Conservation (phyloP, 2,888 invertebrate genomes). For the Odontothrips loti region DNA sequence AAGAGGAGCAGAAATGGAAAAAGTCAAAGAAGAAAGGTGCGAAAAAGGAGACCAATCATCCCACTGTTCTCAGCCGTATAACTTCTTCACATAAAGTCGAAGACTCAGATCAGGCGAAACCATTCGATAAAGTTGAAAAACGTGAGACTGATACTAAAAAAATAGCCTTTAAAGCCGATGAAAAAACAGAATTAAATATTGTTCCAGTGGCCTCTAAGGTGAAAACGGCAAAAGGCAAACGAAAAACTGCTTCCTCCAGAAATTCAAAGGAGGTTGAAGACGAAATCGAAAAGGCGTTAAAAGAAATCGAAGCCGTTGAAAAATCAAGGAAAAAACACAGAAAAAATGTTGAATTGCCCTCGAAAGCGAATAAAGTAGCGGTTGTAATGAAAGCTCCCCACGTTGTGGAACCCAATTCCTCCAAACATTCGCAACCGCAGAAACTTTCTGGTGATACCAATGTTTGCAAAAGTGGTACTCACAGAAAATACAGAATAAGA, state of each 20-base stretch:
- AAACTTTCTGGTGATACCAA: no score
- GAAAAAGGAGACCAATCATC: conserved; percentile 28
- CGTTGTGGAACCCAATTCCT: background rate
- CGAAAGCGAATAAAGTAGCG: background rate
- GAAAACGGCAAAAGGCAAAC: conserved; percentile 38
- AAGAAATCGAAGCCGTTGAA: conserved; percentile 46
- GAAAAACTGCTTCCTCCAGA: conserved; percentile 26
- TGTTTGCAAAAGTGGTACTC: no score
- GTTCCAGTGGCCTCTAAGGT: no score
- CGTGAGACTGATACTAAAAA: no score
- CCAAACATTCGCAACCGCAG: no score
- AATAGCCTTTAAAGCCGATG: no score
- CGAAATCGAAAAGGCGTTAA: conserved; percentile 50
- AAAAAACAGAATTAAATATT: no score
- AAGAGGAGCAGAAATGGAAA: conserved; percentile 42
- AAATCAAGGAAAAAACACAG: conserved; percentile 37
- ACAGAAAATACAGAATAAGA: no score
- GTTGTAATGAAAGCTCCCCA: background rate
- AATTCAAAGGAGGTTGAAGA: conserved; percentile 42
- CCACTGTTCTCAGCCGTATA: no score
- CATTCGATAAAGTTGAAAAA: no score
- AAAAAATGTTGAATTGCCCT: background rate
- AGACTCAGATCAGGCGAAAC: no score
- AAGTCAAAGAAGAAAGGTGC: conserved; percentile 40
- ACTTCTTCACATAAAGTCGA: no score